Base-by-base conservation (phyloP, 1,140 invertebrate genomes). In the Probaryconus sp. region DNA sequence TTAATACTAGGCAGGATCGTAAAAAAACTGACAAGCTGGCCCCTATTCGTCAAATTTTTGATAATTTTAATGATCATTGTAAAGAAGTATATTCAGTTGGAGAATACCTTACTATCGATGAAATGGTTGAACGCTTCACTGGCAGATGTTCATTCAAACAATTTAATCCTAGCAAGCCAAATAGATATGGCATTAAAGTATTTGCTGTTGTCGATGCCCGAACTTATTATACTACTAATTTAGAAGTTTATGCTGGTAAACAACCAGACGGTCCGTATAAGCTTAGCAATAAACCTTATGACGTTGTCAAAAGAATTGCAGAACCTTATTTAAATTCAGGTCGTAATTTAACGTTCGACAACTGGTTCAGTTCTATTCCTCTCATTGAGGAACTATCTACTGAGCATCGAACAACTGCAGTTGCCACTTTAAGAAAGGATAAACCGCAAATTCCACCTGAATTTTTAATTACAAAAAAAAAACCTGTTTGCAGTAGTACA, bases 101-200 rank as follows among this genome's bases (percentile, higher is more conserved):
- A 3, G 30, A 33, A 1, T 33, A 13, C 30, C 10, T 33, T n/a
- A 33, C 30, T 13, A 33, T 33, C 2, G 9, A 33, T 11, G 10
- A 33, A 33, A 33, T 33, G 30, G 51, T 85, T 14, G 61, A 60
- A 16, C 24, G 47, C 6, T 85, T 83, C 67, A 30, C 77, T 45
- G 84, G 83, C 17, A 51, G 76, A 20, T 83, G 80, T 51, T 11
- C 18, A 28, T 86, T 85, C 65, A 38, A 72, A 18, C 68, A 78
- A 18, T 84, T 85, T 58, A 85, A 87, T 14, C 76, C 79, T 28
- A 70, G 64, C 17, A 88, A 87, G 76, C 84, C 83, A 5, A 73
- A 42, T n/a, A 82, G 83, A 55, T 88, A 87, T 72, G 88, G 85
- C 2, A 76, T 88, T 42, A 87, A 87, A 79, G 64, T 78, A n/a